phyloP scores from a whole-genome alignment of 1,140 invertebrate genomes.

The Drosophila baimaii region DNA sequence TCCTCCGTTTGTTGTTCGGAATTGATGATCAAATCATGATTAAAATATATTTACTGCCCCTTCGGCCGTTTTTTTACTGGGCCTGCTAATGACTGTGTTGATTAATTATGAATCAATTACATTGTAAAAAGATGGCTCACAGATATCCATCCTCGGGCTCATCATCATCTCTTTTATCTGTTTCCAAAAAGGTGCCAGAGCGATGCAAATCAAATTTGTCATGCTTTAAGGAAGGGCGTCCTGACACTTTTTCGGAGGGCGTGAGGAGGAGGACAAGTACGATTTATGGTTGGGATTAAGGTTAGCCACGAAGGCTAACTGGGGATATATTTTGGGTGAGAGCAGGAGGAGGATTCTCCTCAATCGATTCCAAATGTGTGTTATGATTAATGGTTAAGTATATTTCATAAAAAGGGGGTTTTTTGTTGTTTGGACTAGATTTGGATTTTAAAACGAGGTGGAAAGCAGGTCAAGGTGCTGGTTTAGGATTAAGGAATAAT shows the following conservation, averaged over 20 bases:
- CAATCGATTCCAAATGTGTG: background rate
- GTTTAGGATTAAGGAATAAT: background rate
- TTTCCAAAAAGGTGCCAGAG: slow-evolving; percentile 33
- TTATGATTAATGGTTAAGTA: slow-evolving; percentile 14
- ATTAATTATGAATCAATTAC: slow-evolving; percentile 83
- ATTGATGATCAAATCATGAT: slow-evolving; percentile 83
- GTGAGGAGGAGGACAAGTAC: slow-evolving; percentile 3
- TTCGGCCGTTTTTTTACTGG: slow-evolving; percentile 30
- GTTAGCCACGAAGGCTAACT: slow-evolving; percentile 6
- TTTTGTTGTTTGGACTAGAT: background rate
- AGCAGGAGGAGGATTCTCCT: background rate
- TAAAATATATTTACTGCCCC: slow-evolving; percentile 73
- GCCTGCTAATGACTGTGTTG: slow-evolving; percentile 71
- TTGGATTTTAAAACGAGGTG: background rate
- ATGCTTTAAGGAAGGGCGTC: slow-evolving; percentile 32
- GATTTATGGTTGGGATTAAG: slow-evolving; percentile 29
- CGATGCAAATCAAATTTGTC: slow-evolving; percentile 61
- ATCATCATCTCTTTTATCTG: slow-evolving; percentile 9
- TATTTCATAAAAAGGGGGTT: background rate
- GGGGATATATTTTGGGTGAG: background rate
- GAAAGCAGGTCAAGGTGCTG: background rate
- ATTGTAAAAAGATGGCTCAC: slow-evolving; percentile 60
- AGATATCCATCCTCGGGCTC: background rate
- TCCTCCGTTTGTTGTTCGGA: slow-evolving; percentile 6
- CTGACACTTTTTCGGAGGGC: background rate